A percentile compares a stretch with the other conserved stretches of the same genome.
These are phyloP conservation scores for Laspeyria flexula DNA, from an alignment of 2,888 invertebrate genomes.

Conservation along the genomic window DNA sequence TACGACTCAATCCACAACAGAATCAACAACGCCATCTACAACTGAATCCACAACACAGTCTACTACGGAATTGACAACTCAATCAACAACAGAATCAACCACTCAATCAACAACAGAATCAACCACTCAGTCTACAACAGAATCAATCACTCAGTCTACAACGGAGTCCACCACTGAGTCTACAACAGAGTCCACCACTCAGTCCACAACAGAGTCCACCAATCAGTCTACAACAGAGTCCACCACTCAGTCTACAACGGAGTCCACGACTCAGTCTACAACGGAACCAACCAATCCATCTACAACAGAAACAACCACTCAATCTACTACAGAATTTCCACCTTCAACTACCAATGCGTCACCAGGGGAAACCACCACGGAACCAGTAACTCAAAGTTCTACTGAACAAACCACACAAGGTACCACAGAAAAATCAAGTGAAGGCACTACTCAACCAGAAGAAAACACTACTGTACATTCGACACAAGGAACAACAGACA, in stretches of 20 bases:
- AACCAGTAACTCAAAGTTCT: constrained; percentile 36
- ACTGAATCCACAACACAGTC: constrained; percentile 13
- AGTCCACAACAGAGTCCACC: constrained; percentile 33
- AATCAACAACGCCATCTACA: constrained; percentile 53
- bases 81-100: constrained; percentile 37
- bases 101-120: constrained; percentile 37
- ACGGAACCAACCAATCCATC: constrained; percentile 23
- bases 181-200: constrained; percentile 42
- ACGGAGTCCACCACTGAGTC: constrained; percentile 25
- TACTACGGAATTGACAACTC: constrained; percentile 1
- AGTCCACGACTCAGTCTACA: constrained; percentile 30
- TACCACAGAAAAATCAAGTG: too few species aligned
- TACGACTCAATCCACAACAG: constrained; percentile 35
- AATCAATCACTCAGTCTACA: constrained; percentile 43
- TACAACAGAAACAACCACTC: constrained; percentile 24
- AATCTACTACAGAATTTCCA: constrained; percentile 27
- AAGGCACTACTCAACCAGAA: constrained; percentile 27
- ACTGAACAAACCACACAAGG: constrained; percentile 23
- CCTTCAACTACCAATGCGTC: constrained; percentile 22
- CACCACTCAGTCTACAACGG: constrained; percentile 14
- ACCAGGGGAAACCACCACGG: constrained; percentile 25
- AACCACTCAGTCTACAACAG: constrained; percentile 32
- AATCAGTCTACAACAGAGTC: constrained; percentile 37
- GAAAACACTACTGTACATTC: constrained; percentile 48
- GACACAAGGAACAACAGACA: too few species aligned